These are phyloP conservation scores for Otocyon megalotis DNA, from an alignment of 2,113 vertebrate genomes.

Conservation along the genomic window DNA sequence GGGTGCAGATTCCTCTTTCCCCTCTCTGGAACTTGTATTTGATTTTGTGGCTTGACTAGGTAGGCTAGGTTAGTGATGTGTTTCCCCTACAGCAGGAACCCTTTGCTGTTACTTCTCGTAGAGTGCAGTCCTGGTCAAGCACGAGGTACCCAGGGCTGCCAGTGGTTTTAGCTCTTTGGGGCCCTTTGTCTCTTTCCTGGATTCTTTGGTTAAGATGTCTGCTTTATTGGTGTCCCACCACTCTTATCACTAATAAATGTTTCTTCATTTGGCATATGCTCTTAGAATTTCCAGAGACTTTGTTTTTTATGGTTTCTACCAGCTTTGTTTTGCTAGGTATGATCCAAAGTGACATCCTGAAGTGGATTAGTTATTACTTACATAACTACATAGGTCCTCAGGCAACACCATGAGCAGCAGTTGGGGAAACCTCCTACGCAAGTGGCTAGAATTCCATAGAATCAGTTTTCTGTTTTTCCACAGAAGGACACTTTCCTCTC, in stretches of 20 bases:
- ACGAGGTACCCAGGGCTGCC: neutral
- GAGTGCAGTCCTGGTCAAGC: neutral
- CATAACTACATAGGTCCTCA: neutral
- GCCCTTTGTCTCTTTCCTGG: neutral
- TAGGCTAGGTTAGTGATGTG: neutral
- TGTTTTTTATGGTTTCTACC: neutral
- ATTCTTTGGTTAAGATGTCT: neutral
- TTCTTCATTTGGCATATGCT: neutral
- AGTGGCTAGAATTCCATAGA: neutral
- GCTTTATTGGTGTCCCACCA: neutral
- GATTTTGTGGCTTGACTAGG: neutral
- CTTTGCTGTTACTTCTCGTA: neutral
- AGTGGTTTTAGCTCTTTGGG: neutral
- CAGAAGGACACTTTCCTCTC: neutral
- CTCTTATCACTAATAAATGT: neutral
- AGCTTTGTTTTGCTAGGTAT: conserved; percentile 31
- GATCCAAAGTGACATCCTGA: neutral
- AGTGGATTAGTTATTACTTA: neutral
- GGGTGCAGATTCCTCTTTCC: neutral
- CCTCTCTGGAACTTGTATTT: neutral
- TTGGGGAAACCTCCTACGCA: neutral
- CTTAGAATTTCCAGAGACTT: neutral
- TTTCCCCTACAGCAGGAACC: neutral
- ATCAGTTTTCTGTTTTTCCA: neutral
- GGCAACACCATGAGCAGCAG: neutral